Evolutionary conservation across 2,113 vertebrate species (phyloP).

Genomic region (Psettodes erumei): DNA sequence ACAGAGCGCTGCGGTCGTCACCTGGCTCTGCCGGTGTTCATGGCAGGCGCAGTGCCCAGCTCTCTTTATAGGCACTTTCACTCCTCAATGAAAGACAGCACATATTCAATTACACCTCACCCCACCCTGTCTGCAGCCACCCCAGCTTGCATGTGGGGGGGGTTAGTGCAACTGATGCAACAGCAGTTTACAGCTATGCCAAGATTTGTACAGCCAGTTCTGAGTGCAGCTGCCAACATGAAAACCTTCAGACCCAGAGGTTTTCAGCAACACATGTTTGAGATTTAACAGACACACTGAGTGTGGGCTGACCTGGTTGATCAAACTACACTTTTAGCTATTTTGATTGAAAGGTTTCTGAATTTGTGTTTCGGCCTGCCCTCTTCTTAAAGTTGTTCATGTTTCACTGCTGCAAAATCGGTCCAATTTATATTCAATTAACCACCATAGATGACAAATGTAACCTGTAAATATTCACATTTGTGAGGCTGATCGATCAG

Average conservation of each 20-base stretch:
- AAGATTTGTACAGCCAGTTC: not conserved
- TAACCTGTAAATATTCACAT: not conserved
- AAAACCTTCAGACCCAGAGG: not conserved
- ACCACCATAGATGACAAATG: too few relatives aligned
- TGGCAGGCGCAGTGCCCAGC: constrained; percentile 31
- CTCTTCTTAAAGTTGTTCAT: too few relatives aligned
- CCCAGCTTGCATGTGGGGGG: constrained; percentile 29
- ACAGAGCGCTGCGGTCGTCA: constrained; percentile 26
- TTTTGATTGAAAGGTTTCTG: not conserved
- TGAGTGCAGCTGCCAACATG: not conserved
- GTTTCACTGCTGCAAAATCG: too few relatives aligned
- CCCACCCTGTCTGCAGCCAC: constrained; percentile 47
- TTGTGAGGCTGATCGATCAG: not conserved
- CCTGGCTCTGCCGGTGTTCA: constrained; percentile 24
- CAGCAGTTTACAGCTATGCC: not conserved
- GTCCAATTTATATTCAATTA: not conserved
- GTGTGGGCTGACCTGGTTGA: not conserved
- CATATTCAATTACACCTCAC: constrained; percentile 71
- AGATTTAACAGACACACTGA: not conserved
- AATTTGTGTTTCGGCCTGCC: not conserved
- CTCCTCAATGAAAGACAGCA: constrained; percentile 48
- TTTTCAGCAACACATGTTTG: not conserved
- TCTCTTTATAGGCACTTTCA: constrained; percentile 38
- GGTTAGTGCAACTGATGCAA: constrained; percentile 13
- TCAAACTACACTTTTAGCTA: not conserved